Evolutionary conservation across 2,888 invertebrate genomes (phyloP).

Genomic region (Charanyca ferruginea): DNA sequence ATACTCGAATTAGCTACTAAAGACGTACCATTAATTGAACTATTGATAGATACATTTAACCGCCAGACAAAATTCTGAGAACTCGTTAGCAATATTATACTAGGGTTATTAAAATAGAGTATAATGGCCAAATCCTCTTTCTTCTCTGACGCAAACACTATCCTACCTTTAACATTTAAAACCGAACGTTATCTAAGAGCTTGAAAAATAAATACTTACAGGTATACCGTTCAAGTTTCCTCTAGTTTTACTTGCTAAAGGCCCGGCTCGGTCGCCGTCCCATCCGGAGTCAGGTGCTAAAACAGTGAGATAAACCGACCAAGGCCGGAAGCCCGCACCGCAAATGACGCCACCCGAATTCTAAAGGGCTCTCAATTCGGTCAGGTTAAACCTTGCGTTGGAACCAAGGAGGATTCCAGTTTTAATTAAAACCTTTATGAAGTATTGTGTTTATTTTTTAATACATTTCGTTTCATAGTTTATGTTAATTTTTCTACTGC

Average conservation of each 20-base stretch:
- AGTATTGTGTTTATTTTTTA: constrained; percentile 57
- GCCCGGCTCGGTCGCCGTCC: constrained; percentile 56
- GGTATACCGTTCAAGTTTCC: constrained; percentile 65
- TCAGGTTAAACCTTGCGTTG: constrained; percentile 41
- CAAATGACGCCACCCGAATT: constrained; percentile 47
- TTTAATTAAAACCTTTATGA: constrained; percentile 62
- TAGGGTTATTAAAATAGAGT: constrained; percentile 8
- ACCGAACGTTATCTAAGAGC: constrained; percentile 50
- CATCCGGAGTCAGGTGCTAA: constrained; percentile 76
- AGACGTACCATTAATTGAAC: neutral
- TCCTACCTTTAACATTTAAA: constrained; percentile 40
- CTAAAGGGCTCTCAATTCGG: constrained; percentile 46
- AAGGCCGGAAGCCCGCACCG: constrained; percentile 57
- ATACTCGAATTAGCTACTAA: neutral
- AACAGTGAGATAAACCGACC: constrained; percentile 74
- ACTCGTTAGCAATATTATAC: neutral
- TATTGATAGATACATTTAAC: neutral
- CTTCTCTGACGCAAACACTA: constrained; percentile 26
- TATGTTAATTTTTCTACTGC: constrained; percentile 51
- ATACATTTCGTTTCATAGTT: constrained; percentile 54
- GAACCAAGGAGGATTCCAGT: constrained; percentile 56
- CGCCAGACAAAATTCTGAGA: neutral
- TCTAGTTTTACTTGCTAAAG: constrained; percentile 62
- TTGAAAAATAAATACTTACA: constrained; percentile 59
- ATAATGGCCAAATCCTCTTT: constrained; percentile 17